These are phyloP conservation scores for Mesembrinibis cayennensis DNA, from an alignment of 2,113 vertebrate species.

Conservation along the genomic window DNA sequence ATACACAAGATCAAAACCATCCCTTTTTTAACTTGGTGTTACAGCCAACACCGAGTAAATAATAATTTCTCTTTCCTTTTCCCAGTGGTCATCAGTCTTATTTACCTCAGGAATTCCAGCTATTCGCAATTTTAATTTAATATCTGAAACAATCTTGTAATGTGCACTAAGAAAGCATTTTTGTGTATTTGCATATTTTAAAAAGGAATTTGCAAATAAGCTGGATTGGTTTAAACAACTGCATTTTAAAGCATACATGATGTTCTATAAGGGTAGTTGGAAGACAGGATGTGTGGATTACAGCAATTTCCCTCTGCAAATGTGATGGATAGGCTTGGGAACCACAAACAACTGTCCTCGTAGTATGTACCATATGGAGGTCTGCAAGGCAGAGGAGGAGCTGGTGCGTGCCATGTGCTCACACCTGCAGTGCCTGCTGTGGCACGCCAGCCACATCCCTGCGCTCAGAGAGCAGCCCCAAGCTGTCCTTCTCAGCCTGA, in stretches of 20 bases:
- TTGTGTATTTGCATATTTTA: background rate
- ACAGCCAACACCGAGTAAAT: background rate
- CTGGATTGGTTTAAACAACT: background rate
- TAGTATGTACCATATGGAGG: fast-evolving
- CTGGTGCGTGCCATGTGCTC: background rate
- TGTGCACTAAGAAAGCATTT: background rate
- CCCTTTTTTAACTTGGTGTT: background rate
- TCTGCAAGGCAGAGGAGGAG: background rate
- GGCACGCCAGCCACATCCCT: fast-evolving
- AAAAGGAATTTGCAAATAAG: background rate
- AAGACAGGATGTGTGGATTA: background rate
- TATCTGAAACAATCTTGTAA: background rate
- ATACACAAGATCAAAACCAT: background rate
- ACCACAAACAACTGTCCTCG: background rate
- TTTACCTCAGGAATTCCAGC: background rate
- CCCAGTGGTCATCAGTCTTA: background rate
- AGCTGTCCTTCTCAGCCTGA: background rate
- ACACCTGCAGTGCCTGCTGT: background rate
- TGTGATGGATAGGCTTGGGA: background rate
- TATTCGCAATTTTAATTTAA: background rate
- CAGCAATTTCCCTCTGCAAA: background rate
- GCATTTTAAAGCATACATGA: background rate
- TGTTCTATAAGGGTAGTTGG: background rate
- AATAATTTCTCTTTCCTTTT: background rate
- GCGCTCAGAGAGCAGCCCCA: background rate